These are phyloP conservation scores for Apostichopus leukothele DNA, from an alignment of 53 echinoderm and acorn worm genomes.

Conservation along the genomic window DNA sequence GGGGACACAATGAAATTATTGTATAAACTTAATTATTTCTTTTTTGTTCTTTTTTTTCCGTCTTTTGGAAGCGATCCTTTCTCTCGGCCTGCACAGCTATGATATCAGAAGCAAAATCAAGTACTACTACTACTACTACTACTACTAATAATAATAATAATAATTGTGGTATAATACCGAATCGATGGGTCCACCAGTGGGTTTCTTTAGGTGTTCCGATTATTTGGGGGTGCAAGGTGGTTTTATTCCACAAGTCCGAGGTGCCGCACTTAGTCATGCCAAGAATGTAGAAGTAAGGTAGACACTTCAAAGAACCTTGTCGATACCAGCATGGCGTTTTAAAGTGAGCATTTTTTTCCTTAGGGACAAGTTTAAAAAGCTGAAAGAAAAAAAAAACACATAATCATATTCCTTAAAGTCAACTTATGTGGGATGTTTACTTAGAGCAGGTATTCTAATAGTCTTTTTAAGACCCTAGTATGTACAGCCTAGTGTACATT, in stretches of 20 bases:
- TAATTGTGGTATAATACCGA: neutral
- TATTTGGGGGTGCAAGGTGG: conserved; percentile 28
- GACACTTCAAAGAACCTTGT: neutral
- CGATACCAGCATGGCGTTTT: conserved; percentile 44
- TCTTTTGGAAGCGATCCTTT: too few species aligned
- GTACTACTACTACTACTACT: too few species aligned
- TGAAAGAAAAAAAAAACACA: neutral
- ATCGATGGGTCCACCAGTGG: conserved; percentile 48
- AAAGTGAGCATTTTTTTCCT: conserved; percentile 8
- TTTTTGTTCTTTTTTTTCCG: too few species aligned
- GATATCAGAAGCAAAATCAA: too few species aligned
- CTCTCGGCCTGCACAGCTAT: too few species aligned
- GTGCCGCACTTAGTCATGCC: conserved; percentile 48
- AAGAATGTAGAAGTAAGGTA: conserved; percentile 46
- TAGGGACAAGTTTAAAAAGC: conserved; percentile 29
- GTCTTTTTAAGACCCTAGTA: too few species aligned
- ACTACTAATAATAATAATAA: too few species aligned
- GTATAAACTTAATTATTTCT: too few species aligned
- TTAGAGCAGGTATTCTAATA: too few species aligned
- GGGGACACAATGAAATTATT: too few species aligned
- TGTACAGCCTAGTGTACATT: too few species aligned
- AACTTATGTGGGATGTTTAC: too few species aligned
- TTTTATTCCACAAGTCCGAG: conserved; percentile 48
- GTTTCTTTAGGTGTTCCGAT: conserved; percentile 15
- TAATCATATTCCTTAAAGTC: neutral